A percentile compares a stretch with the other conserved stretches of the same genome.
phyloP scores from a whole-genome alignment of 2,888 invertebrate species.

The Trichopria drosophilae region DNA sequence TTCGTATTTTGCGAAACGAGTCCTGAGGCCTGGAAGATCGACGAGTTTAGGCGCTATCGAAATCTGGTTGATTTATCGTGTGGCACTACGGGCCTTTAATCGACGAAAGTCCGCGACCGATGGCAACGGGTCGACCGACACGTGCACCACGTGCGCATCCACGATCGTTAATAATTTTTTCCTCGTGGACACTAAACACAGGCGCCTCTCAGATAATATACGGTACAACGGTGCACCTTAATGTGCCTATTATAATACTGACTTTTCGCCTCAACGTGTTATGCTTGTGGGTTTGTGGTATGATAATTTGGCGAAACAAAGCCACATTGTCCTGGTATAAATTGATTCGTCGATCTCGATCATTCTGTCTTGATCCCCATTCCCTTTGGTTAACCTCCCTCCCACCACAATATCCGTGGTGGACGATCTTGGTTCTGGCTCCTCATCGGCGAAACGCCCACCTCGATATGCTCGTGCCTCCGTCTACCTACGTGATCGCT shows the following conservation, averaged over 20 bases:
- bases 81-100: conserved; percentile 4
- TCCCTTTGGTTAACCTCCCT: conserved; percentile 26
- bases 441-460: conserved; percentile 40
- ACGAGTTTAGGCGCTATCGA: too few relatives aligned
- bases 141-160: too few relatives aligned
- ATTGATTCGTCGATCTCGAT: conserved; percentile 48
- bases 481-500: conserved; percentile 5
- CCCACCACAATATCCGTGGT: too few relatives aligned
- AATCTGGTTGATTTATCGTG: too few relatives aligned
- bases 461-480: too few relatives aligned
- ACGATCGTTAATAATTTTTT: conserved; percentile 15
- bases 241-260: conserved; percentile 52
- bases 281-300: conserved; percentile 50
- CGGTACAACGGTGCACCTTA: conserved; percentile 44
- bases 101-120: not conserved
- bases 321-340: conserved; percentile 55
- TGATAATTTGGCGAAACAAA: conserved; percentile 57
- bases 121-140: not conserved
- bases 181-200: conserved; percentile 36
- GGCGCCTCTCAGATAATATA: conserved; percentile 45
- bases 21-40: too few relatives aligned
- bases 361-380: conserved; percentile 20
- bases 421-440: too few relatives aligned
- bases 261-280: conserved; percentile 37
- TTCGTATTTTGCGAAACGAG: too few relatives aligned